Evolutionary conservation across 2,888 invertebrate species (phyloP), one percentile per base, ranked within the genome.

Genomic region (Maniola hyperantus): DNA sequence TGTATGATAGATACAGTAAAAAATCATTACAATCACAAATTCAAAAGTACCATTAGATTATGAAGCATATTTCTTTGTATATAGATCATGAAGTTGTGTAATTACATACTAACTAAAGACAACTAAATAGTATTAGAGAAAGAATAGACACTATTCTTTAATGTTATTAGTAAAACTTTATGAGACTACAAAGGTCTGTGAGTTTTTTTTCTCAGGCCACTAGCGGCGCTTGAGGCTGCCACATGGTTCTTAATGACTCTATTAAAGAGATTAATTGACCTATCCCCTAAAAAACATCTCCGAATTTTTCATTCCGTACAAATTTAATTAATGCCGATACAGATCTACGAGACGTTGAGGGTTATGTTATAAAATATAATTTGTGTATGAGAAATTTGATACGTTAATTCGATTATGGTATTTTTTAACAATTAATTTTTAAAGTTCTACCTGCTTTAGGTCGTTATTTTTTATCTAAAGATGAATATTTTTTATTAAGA

Each of bases 181-280:
- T 39, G 55, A 55, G 8, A 44, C 42, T 42, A 63, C 34, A 42
- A 13, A 61, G 36, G 50, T n/a, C 20, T 39, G 57, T 59, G 46
- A 39, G 58, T 68, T 70, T 79, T 82, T 80, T 81, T 77, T 73
- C 70, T 61, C 70, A 64, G 60, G 42, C 20, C 39, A 39, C 36
- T 18, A 8, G 68, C 77, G 79, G 79, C 81, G 82, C 83, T 83
- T 77, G 84, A 80, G 83, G 84, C 83, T 73, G 80, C 81, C 85
- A 81, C 85, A 84, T 79, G 76, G 79, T 77, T 84, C 85, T 89
- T 91, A 91, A 92, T 91, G 89, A 84, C 91, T 92, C 89, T 89
- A 92, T 92, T 91, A 89, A 88, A 84, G 79, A 87, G 91, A 91
- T 91, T 91, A 89, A 91, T 91, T 82, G 85, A 77, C 78, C 82